These are phyloP conservation scores for Streptopelia turtur DNA, from an alignment of 2,797 vertebrate species.

Conservation along the genomic window DNA sequence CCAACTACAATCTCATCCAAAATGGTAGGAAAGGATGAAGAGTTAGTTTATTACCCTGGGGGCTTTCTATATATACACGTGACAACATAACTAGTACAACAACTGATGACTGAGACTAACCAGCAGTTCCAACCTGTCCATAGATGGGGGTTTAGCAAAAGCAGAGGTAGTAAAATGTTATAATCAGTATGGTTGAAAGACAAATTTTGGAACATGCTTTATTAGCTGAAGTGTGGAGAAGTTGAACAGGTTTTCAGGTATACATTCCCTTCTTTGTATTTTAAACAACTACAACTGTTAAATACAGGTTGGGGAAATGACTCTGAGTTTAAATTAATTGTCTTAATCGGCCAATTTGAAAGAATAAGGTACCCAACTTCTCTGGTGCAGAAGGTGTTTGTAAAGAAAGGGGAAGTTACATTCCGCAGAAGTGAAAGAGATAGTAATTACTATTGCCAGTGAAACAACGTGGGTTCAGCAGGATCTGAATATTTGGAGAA, in stretches of 20 bases:
- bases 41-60: rapidly evolving
- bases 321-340: neutral
- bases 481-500: neutral
- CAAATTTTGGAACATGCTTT: neutral
- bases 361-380: neutral
- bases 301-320: neutral
- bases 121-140: neutral
- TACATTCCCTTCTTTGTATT: neutral
- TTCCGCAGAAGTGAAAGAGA: neutral
- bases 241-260: neutral
- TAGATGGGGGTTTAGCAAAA: neutral
- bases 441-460: neutral
- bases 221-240: neutral
- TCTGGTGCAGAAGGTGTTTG: neutral
- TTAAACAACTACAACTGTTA: neutral
- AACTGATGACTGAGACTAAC: neutral
- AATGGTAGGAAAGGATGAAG: neutral
- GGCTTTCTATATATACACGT: neutral
- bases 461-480: neutral
- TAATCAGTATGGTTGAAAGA: neutral
- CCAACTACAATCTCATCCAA: neutral
- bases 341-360: neutral
- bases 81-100: neutral
- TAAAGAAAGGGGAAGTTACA: neutral
- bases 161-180: neutral